Conservation (phyloP, 2,888 invertebrate genomes). For the Cloeon dipterum region DNA sequence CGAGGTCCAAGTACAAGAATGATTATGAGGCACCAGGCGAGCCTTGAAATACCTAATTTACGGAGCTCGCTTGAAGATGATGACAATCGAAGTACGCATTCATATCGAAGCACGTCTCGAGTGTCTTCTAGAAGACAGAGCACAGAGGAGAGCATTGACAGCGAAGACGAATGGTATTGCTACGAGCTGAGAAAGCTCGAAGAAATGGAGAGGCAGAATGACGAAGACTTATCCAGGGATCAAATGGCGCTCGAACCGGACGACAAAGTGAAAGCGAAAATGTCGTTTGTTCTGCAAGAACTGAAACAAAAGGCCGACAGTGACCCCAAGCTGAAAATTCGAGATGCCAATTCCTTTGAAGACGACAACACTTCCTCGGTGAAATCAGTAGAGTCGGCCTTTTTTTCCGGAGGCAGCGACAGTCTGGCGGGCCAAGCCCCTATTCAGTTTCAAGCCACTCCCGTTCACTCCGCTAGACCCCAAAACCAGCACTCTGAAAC, state of each 20-base stretch:
- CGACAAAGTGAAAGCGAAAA: slow-evolving; percentile 49
- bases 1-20: not conserved
- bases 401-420: slow-evolving; percentile 9
- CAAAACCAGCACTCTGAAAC: not conserved
- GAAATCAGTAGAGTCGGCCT: slow-evolving; percentile 9
- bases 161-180: slow-evolving; percentile 84
- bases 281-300: slow-evolving; percentile 58
- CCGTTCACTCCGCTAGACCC: not conserved
- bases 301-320: slow-evolving; percentile 37
- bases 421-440: slow-evolving; percentile 6
- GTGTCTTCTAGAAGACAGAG: slow-evolving; percentile 72
- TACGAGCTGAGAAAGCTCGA: slow-evolving; percentile 70
- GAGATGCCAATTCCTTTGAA: slow-evolving; percentile 2
- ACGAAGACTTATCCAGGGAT: slow-evolving; percentile 35
- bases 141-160: slow-evolving; percentile 80
- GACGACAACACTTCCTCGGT: slow-evolving; percentile 7
- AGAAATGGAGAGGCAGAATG: slow-evolving; percentile 57
- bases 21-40: slow-evolving; percentile 37
- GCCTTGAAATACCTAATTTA: slow-evolving; percentile 50
- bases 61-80: slow-evolving; percentile 38
- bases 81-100: slow-evolving; percentile 67
- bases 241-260: slow-evolving; percentile 30
- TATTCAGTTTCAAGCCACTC: not conserved
- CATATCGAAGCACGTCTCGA: slow-evolving; percentile 64
- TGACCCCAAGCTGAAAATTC: slow-evolving; percentile 1